Evolutionary conservation across 2,888 invertebrate genomes (phyloP).

Genomic region (Melanotus villosus): DNA sequence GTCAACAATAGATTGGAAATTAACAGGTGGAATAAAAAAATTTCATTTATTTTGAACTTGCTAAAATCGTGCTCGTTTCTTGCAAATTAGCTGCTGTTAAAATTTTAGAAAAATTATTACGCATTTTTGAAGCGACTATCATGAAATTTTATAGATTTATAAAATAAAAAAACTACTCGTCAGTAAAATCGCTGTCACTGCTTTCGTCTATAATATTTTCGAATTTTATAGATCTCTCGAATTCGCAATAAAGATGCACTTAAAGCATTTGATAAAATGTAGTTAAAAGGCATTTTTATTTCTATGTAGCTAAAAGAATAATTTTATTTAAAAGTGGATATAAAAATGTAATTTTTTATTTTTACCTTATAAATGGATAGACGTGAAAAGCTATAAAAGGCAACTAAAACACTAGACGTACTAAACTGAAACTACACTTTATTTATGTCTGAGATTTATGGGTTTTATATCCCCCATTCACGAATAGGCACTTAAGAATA

Average conservation of each 20-base stretch:
- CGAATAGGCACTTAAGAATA: slow-evolving; percentile 22
- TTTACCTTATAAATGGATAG: slow-evolving; percentile 1
- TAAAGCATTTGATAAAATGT: background rate
- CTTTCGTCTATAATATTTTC: background rate
- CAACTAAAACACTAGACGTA: slow-evolving; percentile 15
- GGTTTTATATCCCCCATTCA: slow-evolving; percentile 17
- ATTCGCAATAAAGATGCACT: background rate
- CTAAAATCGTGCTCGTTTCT: too few species aligned
- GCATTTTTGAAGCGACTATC: too few species aligned
- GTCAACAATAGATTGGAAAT: too few species aligned
- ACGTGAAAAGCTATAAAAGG: slow-evolving; percentile 1
- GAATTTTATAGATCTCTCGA: background rate
- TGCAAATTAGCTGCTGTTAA: too few species aligned
- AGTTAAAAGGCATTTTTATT: background rate
- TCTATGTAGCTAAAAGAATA: background rate
- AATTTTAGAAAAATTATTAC: too few species aligned
- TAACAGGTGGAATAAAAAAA: too few species aligned
- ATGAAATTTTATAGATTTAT: too few species aligned
- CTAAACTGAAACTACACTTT: slow-evolving; percentile 20
- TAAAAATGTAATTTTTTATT: slow-evolving; percentile 4
- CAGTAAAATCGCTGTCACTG: too few species aligned
- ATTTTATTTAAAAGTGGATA: slow-evolving; percentile 5
- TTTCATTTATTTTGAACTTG: too few species aligned
- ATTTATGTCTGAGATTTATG: slow-evolving; percentile 23
- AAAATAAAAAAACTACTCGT: too few species aligned